Conservation (phyloP, 2,797 vertebrate species). For the Hybognathus amarus region DNA sequence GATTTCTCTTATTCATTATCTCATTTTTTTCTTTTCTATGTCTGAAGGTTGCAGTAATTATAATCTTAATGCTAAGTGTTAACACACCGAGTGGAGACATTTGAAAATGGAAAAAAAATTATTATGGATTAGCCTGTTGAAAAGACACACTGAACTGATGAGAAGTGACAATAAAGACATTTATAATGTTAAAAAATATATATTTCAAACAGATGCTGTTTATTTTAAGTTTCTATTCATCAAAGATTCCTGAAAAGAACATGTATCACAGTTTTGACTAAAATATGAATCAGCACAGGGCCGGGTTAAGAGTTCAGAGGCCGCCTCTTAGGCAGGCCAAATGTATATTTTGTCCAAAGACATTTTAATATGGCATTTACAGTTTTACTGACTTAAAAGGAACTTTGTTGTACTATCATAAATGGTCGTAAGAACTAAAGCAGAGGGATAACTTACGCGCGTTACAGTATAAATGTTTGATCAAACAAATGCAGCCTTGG, state of each 20-base stretch:
- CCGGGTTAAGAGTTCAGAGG: too few relatives aligned
- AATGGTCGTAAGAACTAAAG: too few relatives aligned
- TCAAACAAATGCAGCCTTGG: neutral
- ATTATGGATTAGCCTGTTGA: neutral
- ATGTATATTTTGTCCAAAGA: too few relatives aligned
- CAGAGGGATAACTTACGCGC: too few relatives aligned
- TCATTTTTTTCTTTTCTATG: neutral
- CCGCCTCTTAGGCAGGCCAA: too few relatives aligned
- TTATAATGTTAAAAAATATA: neutral
- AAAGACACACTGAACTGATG: neutral
- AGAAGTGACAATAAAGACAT: neutral
- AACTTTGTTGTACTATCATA: too few relatives aligned
- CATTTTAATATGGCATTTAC: too few relatives aligned
- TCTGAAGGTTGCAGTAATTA: neutral
- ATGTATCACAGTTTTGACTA: neutral
- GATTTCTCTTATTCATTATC: neutral
- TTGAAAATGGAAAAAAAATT: neutral
- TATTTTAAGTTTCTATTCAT: neutral
- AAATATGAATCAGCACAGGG: neutral
- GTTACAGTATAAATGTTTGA: too few relatives aligned
- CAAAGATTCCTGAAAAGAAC: neutral
- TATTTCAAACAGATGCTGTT: neutral
- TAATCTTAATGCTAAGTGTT: neutral
- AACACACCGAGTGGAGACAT: neutral
- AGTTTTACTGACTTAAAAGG: too few relatives aligned